Evolutionary conservation across 2,797 vertebrate genomes (phyloP).

Genomic region (Phoebastria nigripes): DNA sequence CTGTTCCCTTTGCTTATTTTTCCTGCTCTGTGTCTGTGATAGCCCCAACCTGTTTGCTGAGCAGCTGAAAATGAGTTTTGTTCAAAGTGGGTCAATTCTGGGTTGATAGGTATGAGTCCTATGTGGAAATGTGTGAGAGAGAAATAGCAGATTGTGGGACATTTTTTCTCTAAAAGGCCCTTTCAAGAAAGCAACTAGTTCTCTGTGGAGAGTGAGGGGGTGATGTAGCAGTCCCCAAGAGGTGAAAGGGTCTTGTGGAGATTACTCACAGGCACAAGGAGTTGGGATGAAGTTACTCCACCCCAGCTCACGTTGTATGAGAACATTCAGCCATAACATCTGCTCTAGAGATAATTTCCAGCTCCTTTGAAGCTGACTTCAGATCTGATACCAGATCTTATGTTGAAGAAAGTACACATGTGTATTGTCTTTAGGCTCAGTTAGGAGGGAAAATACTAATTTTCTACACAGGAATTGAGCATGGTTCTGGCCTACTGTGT

Average conservation of each 20-base stretch:
- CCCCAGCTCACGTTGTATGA: background rate
- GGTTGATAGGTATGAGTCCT: background rate
- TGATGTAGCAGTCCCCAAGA: background rate
- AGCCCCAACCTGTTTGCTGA: background rate
- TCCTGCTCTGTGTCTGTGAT: background rate
- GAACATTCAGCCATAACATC: background rate
- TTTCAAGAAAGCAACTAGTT: background rate
- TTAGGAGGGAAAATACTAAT: background rate
- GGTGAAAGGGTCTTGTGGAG: background rate
- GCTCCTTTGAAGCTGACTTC: background rate
- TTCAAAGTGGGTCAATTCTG: background rate
- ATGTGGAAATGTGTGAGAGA: background rate
- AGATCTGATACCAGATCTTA: background rate
- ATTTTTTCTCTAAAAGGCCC: background rate
- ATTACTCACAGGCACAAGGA: background rate
- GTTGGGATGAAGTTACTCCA: background rate
- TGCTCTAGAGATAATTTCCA: background rate
- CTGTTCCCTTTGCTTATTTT: constrained; percentile 40
- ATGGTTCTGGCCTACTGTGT: background rate
- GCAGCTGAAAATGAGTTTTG: background rate
- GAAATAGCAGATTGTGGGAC: background rate
- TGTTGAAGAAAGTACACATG: background rate
- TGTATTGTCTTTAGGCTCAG: background rate
- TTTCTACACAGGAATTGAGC: background rate
- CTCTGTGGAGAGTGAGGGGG: background rate